phyloP scores from a whole-genome alignment of 2,797 vertebrate genomes.

The Bovichtus variegatus region DNA sequence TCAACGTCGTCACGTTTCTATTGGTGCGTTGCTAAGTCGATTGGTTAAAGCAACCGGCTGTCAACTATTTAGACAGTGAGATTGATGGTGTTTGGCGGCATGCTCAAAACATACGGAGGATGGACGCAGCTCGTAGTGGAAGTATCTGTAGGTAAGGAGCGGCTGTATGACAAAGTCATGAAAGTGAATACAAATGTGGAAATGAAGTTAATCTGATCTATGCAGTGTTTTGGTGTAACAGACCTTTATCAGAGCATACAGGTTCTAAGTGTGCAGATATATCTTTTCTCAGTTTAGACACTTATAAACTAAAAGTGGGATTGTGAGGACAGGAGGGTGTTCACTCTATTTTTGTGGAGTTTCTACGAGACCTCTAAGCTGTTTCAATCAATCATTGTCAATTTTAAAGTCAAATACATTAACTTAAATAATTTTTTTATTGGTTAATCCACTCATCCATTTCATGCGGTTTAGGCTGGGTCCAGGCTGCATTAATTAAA shows the following conservation, averaged over 20 bases:
- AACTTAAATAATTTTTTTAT: neutral
- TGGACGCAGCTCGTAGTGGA: conserved; percentile 53
- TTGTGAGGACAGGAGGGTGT: neutral
- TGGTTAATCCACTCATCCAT: neutral
- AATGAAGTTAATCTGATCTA: rapidly evolving
- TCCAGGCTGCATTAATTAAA: neutral
- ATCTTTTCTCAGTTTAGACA: too few relatives aligned
- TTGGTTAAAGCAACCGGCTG: conserved; percentile 62
- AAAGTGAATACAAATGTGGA: too few relatives aligned
- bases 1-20: conserved; percentile 45
- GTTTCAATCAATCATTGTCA: neutral
- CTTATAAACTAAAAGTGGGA: neutral
- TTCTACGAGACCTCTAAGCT: neutral
- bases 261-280: too few relatives aligned
- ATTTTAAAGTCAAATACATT: neutral
- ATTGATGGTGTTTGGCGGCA: conserved; percentile 19
- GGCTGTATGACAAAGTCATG: rapidly evolving
- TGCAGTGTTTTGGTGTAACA: too few relatives aligned
- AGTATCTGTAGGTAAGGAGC: conserved; percentile 81
- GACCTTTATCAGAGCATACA: too few relatives aligned
- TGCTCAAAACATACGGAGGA: conserved; percentile 50
- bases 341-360: neutral
- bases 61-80: conserved; percentile 65
- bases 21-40: conserved; percentile 63
- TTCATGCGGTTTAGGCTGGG: neutral